Base-by-base conservation (phyloP, 1,140 invertebrate genomes). In the Stegodyphus mimosarum region DNA sequence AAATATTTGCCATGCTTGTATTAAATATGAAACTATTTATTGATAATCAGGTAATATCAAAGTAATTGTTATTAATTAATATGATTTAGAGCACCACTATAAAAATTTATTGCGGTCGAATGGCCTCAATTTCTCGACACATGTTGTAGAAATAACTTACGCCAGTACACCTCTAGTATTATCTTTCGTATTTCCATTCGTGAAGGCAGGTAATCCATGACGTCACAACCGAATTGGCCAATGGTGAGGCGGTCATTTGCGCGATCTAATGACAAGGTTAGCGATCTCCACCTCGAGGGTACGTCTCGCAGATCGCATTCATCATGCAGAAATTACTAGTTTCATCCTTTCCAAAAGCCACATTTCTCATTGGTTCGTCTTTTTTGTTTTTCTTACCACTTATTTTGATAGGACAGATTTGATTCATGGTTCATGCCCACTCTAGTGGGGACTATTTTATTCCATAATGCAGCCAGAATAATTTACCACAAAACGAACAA, bases 361-460 rank as follows among this genome's bases (percentile, higher is more conserved):
- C 81, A 83, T 83, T 83, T 83, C 72, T 75, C 72, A 75, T 75
- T 83, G 71, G 81, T 11, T 33, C 70, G 53, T n/a, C 48, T 73
- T 83, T 76, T 83, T 67, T 73, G 50, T 83, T 83, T 83, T 60
- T 66, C 67, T 60, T 15, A 66, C 72, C 81, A 83, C 81, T 83
- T 83, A 83, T 83, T 83, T 83, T 83, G 81, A 83, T 83, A 83
- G 81, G 81, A 69, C 50, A 64, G 72, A 83, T 83, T 83, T 83
- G 81, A 83, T 83, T 83, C 81, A 83, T 83, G 81, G 72, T 83
- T 6, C 73, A 75, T 75, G 81, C 81, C 81, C 81, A 83, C 81
- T 55, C 53, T 33, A 33, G 33, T 33, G 33, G 33, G 33, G 33
- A 33, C 33, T 33, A 33, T 33, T 33, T 33, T 33, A 49, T 83